These are phyloP conservation scores for Lycophotia porphyrea DNA, from an alignment of 2,888 invertebrate genomes.

Conservation along the genomic window DNA sequence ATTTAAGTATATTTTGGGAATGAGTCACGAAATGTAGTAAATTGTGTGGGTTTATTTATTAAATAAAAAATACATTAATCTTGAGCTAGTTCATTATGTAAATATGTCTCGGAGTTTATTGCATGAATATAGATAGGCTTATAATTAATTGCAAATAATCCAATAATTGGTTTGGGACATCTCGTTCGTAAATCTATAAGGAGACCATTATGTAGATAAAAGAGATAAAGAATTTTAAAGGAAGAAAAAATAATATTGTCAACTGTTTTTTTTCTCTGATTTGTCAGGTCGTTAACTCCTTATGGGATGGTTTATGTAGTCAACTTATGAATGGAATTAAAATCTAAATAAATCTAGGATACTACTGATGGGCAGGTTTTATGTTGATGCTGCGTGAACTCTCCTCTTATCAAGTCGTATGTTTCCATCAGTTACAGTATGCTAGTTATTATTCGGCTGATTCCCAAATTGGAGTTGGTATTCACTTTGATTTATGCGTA, in stretches of 20 bases:
- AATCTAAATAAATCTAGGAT: neutral
- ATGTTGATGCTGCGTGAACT: neutral
- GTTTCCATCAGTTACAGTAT: neutral
- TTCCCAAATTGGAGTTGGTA: neutral
- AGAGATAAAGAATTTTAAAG: neutral
- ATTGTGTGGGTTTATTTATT: slow-evolving; percentile 28
- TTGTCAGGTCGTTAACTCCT: neutral
- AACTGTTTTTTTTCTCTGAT: neutral
- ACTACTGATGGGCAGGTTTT: neutral
- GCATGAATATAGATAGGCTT: slow-evolving; percentile 37
- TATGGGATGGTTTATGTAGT: neutral
- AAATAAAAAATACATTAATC: slow-evolving; percentile 43
- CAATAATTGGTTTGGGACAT: slow-evolving; percentile 29
- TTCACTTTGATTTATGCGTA: neutral
- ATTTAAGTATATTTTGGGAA: slow-evolving; percentile 29
- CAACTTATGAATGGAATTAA: neutral
- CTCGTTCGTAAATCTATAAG: neutral
- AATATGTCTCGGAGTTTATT: slow-evolving; percentile 42
- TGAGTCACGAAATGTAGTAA: slow-evolving; percentile 15
- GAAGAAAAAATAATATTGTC: neutral
- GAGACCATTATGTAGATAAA: neutral
- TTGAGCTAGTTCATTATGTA: slow-evolving; percentile 46
- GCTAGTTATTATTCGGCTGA: neutral
- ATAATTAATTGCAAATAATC: slow-evolving; percentile 56
- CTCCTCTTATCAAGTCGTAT: neutral